These are phyloP conservation scores for Dryomyza anilis DNA, from an alignment of 2,888 invertebrate genomes.

Conservation along the genomic window DNA sequence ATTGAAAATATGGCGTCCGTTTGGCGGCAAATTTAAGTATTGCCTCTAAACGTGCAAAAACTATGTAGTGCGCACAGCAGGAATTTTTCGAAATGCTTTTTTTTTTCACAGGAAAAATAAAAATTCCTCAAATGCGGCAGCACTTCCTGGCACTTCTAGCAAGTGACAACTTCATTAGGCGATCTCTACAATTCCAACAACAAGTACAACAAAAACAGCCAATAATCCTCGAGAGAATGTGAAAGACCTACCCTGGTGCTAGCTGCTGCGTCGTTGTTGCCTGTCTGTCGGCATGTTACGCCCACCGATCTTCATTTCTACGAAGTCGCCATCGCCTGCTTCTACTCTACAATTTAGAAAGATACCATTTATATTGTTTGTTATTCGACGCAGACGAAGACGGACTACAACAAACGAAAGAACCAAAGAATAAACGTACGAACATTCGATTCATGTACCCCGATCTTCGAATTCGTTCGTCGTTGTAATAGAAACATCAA, in stretches of 20 bases:
- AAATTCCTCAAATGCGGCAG: background rate
- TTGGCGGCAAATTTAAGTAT: constrained; percentile 10
- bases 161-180: constrained; percentile 17
- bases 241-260: background rate
- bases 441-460: no score
- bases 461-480: background rate
- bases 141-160: constrained; percentile 13
- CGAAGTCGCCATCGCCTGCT: background rate
- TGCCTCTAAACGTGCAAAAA: background rate
- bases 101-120: background rate
- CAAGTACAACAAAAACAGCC: no score
- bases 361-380: background rate
- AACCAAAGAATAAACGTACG: background rate
- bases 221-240: no score
- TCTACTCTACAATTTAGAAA: background rate
- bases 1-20: no score
- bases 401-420: background rate
- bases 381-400: background rate
- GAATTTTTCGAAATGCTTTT: background rate
- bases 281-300: no score
- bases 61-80: constrained; percentile 9
- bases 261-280: background rate
- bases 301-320: background rate
- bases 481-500: constrained; percentile 12
- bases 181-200: background rate